Evolutionary conservation across 2,797 vertebrate species (phyloP).

Genomic region (Taeniopygia guttata): DNA sequence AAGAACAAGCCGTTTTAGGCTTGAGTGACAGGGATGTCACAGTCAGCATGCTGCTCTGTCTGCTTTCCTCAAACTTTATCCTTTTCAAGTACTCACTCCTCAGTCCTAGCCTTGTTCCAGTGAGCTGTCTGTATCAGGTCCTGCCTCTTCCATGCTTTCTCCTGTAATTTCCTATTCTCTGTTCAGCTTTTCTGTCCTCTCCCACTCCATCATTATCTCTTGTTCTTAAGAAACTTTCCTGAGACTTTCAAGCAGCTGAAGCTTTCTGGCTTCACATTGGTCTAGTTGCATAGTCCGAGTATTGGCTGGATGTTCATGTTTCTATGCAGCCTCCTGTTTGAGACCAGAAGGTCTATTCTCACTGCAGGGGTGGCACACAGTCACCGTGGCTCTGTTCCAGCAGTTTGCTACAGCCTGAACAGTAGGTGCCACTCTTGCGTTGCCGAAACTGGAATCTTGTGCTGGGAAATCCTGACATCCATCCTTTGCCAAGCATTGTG

Average conservation of each 20-base stretch:
- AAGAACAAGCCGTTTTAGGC: not conserved
- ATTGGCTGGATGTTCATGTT: not conserved
- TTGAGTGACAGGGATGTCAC: not conserved
- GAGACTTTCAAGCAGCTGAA: not conserved
- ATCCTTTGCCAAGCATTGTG: not conserved
- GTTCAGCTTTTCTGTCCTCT: not conserved
- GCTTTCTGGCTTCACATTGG: not conserved
- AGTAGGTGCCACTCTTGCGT: not conserved
- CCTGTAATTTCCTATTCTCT: not conserved
- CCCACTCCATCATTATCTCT: not conserved
- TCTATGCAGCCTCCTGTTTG: not conserved
- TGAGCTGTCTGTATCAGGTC: not conserved
- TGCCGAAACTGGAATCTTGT: not conserved
- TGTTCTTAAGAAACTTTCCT: not conserved
- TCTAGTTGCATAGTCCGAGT: not conserved
- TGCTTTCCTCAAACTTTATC: not conserved
- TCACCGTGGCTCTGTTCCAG: not conserved
- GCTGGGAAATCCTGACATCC: not conserved
- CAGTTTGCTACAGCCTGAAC: not conserved
- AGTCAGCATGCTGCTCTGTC: not conserved
- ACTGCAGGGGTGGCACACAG: not conserved
- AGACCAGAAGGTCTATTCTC: not conserved
- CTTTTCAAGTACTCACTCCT: not conserved
- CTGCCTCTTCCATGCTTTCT: not conserved
- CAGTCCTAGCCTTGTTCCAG: not conserved